phyloP scores from a whole-genome alignment of 2,113 vertebrate species.

The Pleuronectes platessa region DNA sequence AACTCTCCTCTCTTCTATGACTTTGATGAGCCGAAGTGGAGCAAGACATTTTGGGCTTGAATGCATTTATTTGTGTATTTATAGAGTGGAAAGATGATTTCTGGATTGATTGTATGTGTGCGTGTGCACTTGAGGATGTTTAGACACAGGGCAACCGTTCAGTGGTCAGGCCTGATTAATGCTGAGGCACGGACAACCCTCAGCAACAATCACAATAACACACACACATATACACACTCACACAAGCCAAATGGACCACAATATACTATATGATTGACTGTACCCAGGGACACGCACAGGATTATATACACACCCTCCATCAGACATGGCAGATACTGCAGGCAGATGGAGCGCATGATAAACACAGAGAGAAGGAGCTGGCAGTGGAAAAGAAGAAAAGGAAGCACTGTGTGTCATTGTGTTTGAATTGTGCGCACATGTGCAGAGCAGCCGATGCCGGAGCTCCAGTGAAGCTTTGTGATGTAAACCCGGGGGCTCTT shows the following conservation, averaged over 20 bases:
- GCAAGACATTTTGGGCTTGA: not conserved
- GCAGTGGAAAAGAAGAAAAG: conserved; percentile 63
- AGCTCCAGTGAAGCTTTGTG: conserved; percentile 32
- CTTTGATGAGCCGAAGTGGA: not conserved
- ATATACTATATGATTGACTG: conserved; percentile 51
- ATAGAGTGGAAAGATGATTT: conserved; percentile 10
- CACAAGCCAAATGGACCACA: conserved; percentile 10
- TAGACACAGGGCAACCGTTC: conserved; percentile 69
- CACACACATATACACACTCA: conserved; percentile 10
- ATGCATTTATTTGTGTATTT: conserved; percentile 1
- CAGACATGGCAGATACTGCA: conserved; percentile 58
- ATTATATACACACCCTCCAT: conserved; percentile 65
- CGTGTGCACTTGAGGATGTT: conserved; percentile 13
- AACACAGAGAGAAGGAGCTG: conserved; percentile 62
- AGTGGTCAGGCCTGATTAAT: conserved; percentile 78
- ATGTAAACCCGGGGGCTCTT: conserved; percentile 44
- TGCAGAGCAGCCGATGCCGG: conserved; percentile 34
- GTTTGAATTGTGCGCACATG: conserved; percentile 59
- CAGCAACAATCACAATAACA: conserved; percentile 57
- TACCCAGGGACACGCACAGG: conserved; percentile 39
- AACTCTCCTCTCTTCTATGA: not conserved
- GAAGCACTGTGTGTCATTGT: conserved; percentile 49
- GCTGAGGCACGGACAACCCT: conserved; percentile 67
- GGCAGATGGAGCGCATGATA: conserved; percentile 63
- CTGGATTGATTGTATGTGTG: conserved; percentile 3